These are phyloP conservation scores for Antennarius striatus DNA, from an alignment of 2,113 vertebrate species.

Conservation along the genomic window DNA sequence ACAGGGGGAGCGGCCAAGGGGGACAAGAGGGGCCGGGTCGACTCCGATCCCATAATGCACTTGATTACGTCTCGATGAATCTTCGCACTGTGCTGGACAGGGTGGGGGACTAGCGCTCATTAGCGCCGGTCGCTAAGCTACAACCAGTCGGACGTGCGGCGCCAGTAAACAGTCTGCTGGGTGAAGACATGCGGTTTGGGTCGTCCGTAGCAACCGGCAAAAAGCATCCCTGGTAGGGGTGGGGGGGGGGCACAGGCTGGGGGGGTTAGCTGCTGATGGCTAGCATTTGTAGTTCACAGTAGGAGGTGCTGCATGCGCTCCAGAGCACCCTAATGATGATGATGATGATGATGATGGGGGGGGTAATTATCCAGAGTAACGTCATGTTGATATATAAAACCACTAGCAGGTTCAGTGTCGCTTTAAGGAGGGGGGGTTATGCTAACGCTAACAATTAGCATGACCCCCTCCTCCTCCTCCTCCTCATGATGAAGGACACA, in stretches of 20 bases:
- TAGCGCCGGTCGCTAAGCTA: conserved; percentile 74
- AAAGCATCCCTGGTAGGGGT: conserved; percentile 44
- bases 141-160: conserved; percentile 54
- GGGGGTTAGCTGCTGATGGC: conserved; percentile 61
- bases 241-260: conserved; percentile 29
- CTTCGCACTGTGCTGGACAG: conserved; percentile 40
- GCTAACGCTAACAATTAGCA: conserved; percentile 29
- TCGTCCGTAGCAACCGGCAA: conserved; percentile 74
- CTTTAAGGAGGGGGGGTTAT: conserved; percentile 30
- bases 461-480: conserved; percentile 13
- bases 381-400: not conserved
- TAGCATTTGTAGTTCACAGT: conserved; percentile 45
- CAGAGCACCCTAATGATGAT: conserved; percentile 32
- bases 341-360: too few relatives aligned
- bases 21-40: conserved; percentile 48
- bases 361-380: too few relatives aligned
- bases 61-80: conserved; percentile 64
- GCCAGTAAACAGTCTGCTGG: conserved; percentile 48
- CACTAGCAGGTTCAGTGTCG: not conserved
- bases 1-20: conserved; percentile 62
- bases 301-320: conserved; percentile 56
- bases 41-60: conserved; percentile 78
- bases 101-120: not conserved
- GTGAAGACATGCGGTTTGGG: conserved; percentile 71
- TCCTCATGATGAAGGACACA: conserved; percentile 48